These are phyloP conservation scores for Pseudomugil tenellus DNA, from an alignment of 2,797 vertebrate genomes.

Conservation along the genomic window DNA sequence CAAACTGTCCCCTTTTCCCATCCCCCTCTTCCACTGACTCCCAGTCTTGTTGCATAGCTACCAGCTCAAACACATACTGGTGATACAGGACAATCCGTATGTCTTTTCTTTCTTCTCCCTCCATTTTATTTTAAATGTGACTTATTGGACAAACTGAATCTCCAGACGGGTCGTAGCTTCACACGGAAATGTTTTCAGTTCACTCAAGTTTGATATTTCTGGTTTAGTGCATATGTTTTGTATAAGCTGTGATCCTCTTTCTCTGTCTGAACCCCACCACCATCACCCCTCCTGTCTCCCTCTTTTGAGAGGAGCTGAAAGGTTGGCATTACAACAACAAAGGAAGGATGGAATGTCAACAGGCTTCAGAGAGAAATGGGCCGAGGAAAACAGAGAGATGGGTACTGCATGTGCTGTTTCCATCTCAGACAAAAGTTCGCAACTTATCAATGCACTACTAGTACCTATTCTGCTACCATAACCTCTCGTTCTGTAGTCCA, in stretches of 20 bases:
- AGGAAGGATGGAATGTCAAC: conserved; percentile 83
- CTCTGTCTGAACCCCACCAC: conserved; percentile 19
- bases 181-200: conserved; percentile 32
- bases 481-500: conserved; percentile 12
- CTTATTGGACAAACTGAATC: conserved; percentile 46
- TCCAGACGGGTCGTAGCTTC: conserved; percentile 20
- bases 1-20: conserved; percentile 78
- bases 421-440: conserved; percentile 64
- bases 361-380: conserved; percentile 80
- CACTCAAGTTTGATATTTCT: conserved; percentile 31
- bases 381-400: conserved; percentile 54
- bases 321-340: conserved; percentile 85
- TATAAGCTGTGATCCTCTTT: conserved; percentile 63
- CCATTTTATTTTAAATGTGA: conserved; percentile 57
- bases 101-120: conserved; percentile 33
- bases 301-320: conserved; percentile 81
- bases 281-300: conserved; percentile 64
- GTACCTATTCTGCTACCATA: conserved; percentile 17
- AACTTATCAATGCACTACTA: conserved; percentile 34
- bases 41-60: conserved; percentile 85
- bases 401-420: conserved; percentile 53
- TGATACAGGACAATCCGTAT: conserved; percentile 77
- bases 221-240: conserved; percentile 56
- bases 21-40: conserved; percentile 79
- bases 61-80: conserved; percentile 80